Evolutionary conservation across 1,140 invertebrate genomes (phyloP), one percentile per base, ranked within the genome.

Genomic region (Colletes gigas): DNA sequence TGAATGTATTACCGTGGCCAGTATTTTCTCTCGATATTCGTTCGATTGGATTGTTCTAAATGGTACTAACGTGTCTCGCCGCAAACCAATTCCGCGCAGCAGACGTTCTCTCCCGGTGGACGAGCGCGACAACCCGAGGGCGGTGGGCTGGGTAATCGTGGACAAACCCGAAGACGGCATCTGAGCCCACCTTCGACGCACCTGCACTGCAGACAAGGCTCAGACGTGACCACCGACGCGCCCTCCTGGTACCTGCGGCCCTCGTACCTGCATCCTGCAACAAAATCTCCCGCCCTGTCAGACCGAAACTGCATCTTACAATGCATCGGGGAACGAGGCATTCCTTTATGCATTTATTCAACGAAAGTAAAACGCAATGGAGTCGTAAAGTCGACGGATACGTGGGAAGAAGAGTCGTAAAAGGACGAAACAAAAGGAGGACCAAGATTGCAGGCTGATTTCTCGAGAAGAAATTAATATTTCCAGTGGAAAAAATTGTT

Each of bases 21-120:
- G 30, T 30, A 30, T 30, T 30, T 30, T 30, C 30, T 30, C 30
- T 30, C 30, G 30, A 30, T 30, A 30, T 30, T 30, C 30, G 0
- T 30, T 30, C 30, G 30, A 30, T 30, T 30, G 30, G 3, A 12
- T 50, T 82, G 54, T 47, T 21, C 19, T n/a, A 55, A 57, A 78
- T 68, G 15, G 30, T 76, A 89, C 92, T 94, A 94, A 90, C 94
- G 92, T 84, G 92, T 87, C 78, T 94, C 93, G 90, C 95, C 94
- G 89, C 97, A 98, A 67, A 96, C 94, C 66, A 98, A 90, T 84
- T 97, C 95, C 2, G 96, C 94, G 87, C 97, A 98, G 91, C 97
- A 98, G 39, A 94, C 93, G 73, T 95, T 95, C 69, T 94, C 94
- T 80, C 94, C 94, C 63, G 96, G 95, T 39, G 96, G 92, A 6